Percentiles rank a stretch among this genome's conserved stretches.
Evolutionary conservation across 1,140 invertebrate genomes (phyloP).

Genomic region (Cyrtorhinus lividipennis): DNA sequence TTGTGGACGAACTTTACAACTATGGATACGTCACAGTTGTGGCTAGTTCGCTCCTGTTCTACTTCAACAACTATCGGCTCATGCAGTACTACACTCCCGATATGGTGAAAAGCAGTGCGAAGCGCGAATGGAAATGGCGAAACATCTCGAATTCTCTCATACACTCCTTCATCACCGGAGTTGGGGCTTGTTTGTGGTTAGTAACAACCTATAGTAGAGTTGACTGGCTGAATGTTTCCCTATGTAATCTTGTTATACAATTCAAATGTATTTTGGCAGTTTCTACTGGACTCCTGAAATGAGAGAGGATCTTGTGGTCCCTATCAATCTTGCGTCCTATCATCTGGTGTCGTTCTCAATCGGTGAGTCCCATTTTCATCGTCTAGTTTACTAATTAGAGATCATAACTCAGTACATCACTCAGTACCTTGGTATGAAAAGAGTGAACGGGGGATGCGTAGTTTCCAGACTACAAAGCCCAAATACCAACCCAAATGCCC

Average conservation of each 20-base stretch:
- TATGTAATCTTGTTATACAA: too few relatives aligned
- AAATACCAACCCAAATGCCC: too few relatives aligned
- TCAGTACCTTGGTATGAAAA: too few relatives aligned
- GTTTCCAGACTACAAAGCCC: too few relatives aligned
- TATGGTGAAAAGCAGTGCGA: neutral
- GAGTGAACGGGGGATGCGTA: too few relatives aligned
- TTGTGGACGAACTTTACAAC: constrained; percentile 7
- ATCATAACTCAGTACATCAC: too few relatives aligned
- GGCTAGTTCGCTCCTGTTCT: constrained; percentile 17
- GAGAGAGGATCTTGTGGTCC: constrained; percentile 29
- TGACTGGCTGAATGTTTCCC: too few relatives aligned
- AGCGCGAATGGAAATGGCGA: constrained; percentile 20
- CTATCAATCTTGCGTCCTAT: constrained; percentile 27
- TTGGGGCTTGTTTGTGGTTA: constrained; percentile 20
- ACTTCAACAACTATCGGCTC: constrained; percentile 17
- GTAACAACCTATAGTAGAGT: neutral
- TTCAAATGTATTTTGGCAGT: constrained; percentile 26
- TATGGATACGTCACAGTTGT: constrained; percentile 7
- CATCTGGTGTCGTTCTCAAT: constrained; percentile 29
- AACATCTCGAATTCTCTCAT: constrained; percentile 19
- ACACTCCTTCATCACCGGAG: constrained; percentile 20
- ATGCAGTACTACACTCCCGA: constrained; percentile 12
- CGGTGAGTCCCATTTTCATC: constrained; percentile 29
- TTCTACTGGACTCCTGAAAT: constrained; percentile 30
- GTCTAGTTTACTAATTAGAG: too few relatives aligned